Conservation (phyloP, 2,888 invertebrate species). For the Slavum lentiscoides region DNA sequence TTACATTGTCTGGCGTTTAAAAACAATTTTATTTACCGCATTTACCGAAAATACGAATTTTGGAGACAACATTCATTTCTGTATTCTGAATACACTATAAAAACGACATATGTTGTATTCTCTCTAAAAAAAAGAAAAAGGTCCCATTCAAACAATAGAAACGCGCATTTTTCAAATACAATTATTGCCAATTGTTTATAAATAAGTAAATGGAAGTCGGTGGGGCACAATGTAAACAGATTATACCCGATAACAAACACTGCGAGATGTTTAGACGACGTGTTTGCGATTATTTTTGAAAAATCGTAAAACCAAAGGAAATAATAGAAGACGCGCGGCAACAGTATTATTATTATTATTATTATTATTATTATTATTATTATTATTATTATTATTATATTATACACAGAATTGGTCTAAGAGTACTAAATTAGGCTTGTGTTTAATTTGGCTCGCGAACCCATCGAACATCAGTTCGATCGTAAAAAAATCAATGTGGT, state of each 20-base stretch:
- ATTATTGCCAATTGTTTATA: not conserved
- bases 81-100: not conserved
- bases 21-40: conserved; percentile 27
- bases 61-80: not conserved
- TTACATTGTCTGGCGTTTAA: conserved; percentile 8
- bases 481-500: not conserved
- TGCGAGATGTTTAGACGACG: too few relatives aligned
- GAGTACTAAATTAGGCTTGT: conserved; percentile 12
- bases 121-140: not conserved
- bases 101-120: not conserved
- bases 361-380: not conserved
- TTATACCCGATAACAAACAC: not conserved
- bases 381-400: not conserved
- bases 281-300: not conserved
- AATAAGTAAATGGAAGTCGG: not conserved
- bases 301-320: conserved; percentile 8
- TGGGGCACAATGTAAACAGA: not conserved
- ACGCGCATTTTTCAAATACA: not conserved
- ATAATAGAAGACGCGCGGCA: not conserved
- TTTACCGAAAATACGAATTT: not conserved
- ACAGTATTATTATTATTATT: not conserved
- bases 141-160: not conserved
- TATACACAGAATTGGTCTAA: not conserved
- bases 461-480: not conserved
- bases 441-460: conserved; percentile 31